These are phyloP conservation scores for Motacilla alba DNA, from an alignment of 2,113 vertebrate species.

Conservation along the genomic window DNA sequence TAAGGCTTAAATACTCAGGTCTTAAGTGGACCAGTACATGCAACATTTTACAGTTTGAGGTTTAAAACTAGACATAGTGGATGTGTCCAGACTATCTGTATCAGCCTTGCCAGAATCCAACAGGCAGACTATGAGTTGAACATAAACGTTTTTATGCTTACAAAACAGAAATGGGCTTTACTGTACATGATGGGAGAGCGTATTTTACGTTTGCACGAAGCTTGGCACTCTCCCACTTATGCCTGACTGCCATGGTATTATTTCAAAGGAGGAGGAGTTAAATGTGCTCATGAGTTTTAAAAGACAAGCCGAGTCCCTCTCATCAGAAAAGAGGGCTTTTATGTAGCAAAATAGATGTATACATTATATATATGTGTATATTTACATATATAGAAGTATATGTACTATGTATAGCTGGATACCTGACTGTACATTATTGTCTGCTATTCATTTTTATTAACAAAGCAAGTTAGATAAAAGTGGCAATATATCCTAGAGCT, in stretches of 20 bases:
- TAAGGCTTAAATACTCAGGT: background rate
- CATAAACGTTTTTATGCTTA: background rate
- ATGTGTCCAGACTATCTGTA: background rate
- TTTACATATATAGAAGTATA: background rate
- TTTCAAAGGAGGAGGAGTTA: background rate
- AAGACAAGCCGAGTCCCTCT: background rate
- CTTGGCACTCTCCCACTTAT: background rate
- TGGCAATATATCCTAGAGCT: background rate
- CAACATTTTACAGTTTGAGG: background rate
- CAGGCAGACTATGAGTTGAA: background rate
- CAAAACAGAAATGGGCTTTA: background rate
- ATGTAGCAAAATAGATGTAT: background rate
- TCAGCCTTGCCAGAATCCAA: background rate
- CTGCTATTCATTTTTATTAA: background rate
- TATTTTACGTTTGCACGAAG: background rate
- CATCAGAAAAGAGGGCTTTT: background rate
- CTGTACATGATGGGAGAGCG: background rate
- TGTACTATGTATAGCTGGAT: background rate
- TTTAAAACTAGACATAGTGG: background rate
- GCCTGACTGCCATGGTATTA: fast-evolving
- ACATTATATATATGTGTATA: background rate
- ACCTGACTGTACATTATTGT: background rate
- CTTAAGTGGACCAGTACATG: background rate
- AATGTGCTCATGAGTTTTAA: background rate
- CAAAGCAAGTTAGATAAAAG: background rate